Base-by-base conservation (phyloP, 1,140 invertebrate genomes). In the Drosophila virilis region DNA sequence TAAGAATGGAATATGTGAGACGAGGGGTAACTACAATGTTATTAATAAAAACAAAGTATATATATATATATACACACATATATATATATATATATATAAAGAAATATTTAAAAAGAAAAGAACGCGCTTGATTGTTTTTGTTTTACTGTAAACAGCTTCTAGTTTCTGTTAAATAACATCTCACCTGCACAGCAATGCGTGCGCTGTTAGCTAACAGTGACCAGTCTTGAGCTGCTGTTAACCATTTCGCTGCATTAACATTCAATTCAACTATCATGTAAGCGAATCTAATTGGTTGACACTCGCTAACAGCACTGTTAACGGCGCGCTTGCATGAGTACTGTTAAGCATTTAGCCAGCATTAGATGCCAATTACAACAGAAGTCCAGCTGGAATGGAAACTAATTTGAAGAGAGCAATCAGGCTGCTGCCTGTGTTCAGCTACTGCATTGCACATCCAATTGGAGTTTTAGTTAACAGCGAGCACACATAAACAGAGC, bases 21-120 rank as follows among this genome's bases (percentile, higher is more conserved):
- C 54, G 64, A 74, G 71, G 64, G 57, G 48, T 68, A 74, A 78
- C 75, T 69, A 80, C 51, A 74, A 74, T 74, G 75, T 77, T 78
- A 74, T 78, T 71, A 80, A 80, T 71, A 77, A 60, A 61, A 73
- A 67, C 57, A 57, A 54, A 72, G 17, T 51, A 45, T 54, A 69
- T 61, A 59, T 69, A 67, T 54, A 58, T 45, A n/a, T n/a, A n/a
- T n/a, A 59, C 42, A 71, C 57, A 66, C 59, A 68, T 71, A 60
- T 55, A 68, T 62, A 66, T 57, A 73, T 32, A 69, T 66, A 68
- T 74, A 77, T 77, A 69, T 74, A 69, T 10, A 71, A 28, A 71
- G 17, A 43, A 50, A 72, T 40, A 71, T 57, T 13, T 57, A 51
- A 60, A 54, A 8, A 58, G 10, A 22, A 15, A 28, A 13, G 10